phyloP scores from a whole-genome alignment of 2,113 vertebrate species.

The Gadus chalcogrammus region DNA sequence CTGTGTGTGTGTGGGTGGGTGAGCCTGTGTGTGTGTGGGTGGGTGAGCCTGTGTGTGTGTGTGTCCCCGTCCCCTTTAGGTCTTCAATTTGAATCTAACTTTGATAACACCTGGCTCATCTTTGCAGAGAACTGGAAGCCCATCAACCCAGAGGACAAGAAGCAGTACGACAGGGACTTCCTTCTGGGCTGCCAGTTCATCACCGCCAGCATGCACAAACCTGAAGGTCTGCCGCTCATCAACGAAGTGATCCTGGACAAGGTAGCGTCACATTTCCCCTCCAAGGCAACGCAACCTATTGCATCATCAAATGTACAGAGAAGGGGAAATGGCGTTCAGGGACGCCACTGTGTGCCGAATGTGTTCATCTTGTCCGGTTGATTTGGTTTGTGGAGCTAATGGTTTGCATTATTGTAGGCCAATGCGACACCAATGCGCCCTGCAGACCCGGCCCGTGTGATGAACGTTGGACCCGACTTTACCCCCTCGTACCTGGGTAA shows the following conservation, averaged over 20 bases:
- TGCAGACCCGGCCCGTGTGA: conserved; percentile 80
- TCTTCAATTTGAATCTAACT: not conserved
- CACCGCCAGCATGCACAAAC: conserved; percentile 91
- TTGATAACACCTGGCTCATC: not conserved
- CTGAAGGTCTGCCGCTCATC: conserved; percentile 89
- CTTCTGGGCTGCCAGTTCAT: conserved; percentile 91
- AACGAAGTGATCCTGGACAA: conserved; percentile 93
- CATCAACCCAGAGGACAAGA: conserved; percentile 90
- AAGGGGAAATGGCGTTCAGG: not conserved
- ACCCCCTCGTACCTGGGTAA: conserved; percentile 90
- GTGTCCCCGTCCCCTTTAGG: not conserved
- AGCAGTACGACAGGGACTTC: conserved; percentile 91
- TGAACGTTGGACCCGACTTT: conserved; percentile 91
- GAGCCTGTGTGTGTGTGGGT: conserved; percentile 48
- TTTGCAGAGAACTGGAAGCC: conserved; percentile 90
- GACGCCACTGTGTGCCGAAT: not conserved
- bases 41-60: too few species aligned
- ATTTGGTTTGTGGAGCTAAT: not conserved
- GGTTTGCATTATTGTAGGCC: conserved; percentile 65
- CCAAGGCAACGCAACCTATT: not conserved
- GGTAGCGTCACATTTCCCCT: conserved; percentile 60
- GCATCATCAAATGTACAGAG: not conserved
- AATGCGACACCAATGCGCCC: conserved; percentile 88
- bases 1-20: conserved; percentile 61
- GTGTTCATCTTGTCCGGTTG: not conserved